These are phyloP conservation scores for Aphaenogaster ashmeadi DNA, from an alignment of 1,140 invertebrate genomes.

Conservation along the genomic window DNA sequence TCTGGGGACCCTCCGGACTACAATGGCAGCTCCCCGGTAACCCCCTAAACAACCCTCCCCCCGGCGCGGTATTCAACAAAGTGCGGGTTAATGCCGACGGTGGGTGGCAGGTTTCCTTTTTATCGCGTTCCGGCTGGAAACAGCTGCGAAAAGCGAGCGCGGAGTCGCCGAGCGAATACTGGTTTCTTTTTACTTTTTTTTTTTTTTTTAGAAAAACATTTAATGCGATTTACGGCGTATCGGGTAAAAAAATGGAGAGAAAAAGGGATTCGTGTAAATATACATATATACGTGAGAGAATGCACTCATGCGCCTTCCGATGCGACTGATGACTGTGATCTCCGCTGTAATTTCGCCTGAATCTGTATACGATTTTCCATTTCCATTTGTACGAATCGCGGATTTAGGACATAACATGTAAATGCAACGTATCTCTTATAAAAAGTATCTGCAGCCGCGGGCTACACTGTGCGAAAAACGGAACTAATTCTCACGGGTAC, in stretches of 20 bases:
- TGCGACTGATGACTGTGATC: background rate
- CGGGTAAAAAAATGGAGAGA: background rate
- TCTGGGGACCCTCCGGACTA: constrained; percentile 6
- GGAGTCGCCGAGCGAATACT: background rate
- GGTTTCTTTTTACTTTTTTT: no score
- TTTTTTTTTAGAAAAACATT: constrained; percentile 59
- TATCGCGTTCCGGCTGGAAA: constrained; percentile 60
- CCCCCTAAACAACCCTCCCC: background rate
- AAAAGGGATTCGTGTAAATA: background rate
- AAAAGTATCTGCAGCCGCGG: background rate
- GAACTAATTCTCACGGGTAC: background rate
- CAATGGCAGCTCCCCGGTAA: constrained; percentile 5
- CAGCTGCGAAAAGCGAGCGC: constrained; percentile 63
- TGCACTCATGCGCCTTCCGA: background rate
- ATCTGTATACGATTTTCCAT: background rate
- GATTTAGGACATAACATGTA: background rate
- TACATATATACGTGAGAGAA: background rate
- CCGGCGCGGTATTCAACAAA: constrained; percentile 34
- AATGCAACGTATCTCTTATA: background rate
- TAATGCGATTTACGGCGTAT: constrained; percentile 64
- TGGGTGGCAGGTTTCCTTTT: constrained; percentile 54
- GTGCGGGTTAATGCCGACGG: constrained; percentile 56
- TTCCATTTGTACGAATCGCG: background rate
- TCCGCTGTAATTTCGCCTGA: background rate
- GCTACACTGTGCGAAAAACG: background rate